These are phyloP conservation scores for Frankliniella fusca DNA, from an alignment of 2,888 invertebrate genomes.

Conservation along the genomic window DNA sequence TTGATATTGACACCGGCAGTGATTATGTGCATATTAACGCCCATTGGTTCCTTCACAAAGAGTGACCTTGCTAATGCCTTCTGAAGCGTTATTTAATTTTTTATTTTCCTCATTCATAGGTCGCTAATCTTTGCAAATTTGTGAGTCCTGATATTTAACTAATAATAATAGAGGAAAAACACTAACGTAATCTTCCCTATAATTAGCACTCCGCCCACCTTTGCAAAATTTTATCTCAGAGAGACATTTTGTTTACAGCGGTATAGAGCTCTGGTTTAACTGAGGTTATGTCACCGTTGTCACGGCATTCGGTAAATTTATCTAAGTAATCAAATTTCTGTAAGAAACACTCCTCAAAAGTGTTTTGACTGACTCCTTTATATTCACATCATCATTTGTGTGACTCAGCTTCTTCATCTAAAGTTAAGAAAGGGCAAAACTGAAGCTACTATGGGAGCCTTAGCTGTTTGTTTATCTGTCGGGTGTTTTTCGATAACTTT, in stretches of 20 bases:
- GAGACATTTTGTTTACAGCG: constrained; percentile 18
- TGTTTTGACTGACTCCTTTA: too few relatives aligned
- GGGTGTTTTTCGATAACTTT: too few relatives aligned
- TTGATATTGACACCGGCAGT: background rate
- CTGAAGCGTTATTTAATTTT: constrained; percentile 12
- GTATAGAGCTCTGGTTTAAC: background rate
- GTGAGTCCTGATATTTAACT: background rate
- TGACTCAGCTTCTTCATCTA: too few relatives aligned
- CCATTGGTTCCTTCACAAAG: background rate
- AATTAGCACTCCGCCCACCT: too few relatives aligned
- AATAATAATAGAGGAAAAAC: too few relatives aligned
- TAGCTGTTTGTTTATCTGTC: too few relatives aligned
- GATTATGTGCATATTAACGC: background rate
- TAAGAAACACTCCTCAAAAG: background rate
- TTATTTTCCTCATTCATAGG: background rate
- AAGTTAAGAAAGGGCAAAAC: too few relatives aligned
- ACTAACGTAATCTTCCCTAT: too few relatives aligned
- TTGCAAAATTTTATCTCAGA: too few relatives aligned
- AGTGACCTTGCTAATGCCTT: constrained; percentile 24
- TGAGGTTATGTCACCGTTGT: constrained; percentile 20
- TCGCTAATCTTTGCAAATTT: background rate
- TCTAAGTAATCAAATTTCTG: background rate
- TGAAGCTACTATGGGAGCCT: too few relatives aligned
- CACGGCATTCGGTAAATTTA: background rate
- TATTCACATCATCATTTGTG: too few relatives aligned